phyloP scores from a whole-genome alignment of 2,888 invertebrate species.

The Amphipoea oculea region DNA sequence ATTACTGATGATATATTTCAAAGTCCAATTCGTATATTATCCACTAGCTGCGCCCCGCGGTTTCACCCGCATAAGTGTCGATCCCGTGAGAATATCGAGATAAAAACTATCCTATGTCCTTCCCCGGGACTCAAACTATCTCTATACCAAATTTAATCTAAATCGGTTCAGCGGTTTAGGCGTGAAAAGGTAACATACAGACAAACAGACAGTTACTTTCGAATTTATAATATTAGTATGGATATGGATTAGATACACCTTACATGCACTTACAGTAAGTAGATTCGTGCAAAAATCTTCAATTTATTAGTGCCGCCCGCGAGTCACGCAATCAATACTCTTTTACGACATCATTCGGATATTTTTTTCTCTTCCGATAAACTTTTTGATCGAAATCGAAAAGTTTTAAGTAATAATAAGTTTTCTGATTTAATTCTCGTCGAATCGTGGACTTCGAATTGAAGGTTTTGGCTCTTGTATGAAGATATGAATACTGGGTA shows the following conservation, averaged over 20 bases:
- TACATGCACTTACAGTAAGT: conserved; percentile 36
- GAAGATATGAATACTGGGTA: background rate
- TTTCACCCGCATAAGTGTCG: no score
- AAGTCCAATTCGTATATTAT: conserved; percentile 29
- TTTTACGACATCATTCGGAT: conserved; percentile 30
- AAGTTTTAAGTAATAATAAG: conserved; percentile 37
- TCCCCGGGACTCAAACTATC: no score
- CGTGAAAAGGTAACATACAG: no score
- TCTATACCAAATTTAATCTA: no score
- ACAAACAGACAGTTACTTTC: no score
- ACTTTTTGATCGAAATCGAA: conserved; percentile 45
- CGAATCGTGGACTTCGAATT: conserved; percentile 6
- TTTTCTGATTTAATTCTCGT: conserved; percentile 42
- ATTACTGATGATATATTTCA: conserved; percentile 40
- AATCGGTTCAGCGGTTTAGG: no score
- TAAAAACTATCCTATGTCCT: no score
- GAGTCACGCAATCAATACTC: conserved; percentile 33
- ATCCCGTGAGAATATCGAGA: no score
- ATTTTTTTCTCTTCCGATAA: conserved; percentile 38
- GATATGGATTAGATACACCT: conserved; percentile 19
- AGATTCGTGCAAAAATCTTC: conserved; percentile 15
- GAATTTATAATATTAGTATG: no score
- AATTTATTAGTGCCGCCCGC: conserved; percentile 35
- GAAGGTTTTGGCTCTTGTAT: background rate
- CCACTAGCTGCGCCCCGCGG: background rate